A percentile compares a stretch with the other conserved stretches of the same genome.
phyloP scores from a whole-genome alignment of 2,113 vertebrate species.

The Pelecanus crispus region DNA sequence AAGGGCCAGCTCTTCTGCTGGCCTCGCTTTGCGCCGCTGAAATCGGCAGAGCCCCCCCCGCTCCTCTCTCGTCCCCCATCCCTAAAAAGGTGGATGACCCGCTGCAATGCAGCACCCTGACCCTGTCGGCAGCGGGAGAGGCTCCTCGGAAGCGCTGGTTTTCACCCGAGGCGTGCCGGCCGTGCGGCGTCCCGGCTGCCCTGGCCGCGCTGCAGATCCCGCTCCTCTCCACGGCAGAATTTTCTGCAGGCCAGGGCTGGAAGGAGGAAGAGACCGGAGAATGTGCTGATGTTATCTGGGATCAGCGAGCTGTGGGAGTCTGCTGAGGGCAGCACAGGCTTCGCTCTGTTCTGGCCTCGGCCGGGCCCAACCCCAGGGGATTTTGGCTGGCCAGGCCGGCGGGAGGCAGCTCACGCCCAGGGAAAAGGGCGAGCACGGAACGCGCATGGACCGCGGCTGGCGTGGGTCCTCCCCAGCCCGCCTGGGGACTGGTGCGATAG shows the following conservation, averaged over 20 bases:
- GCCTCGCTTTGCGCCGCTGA: fast-evolving
- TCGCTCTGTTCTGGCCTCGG: not conserved
- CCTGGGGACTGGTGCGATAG: not conserved
- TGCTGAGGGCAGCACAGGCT: not conserved
- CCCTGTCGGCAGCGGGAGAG: fast-evolving
- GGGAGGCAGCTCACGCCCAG: not conserved
- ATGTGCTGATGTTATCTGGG: not conserved
- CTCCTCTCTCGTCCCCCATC: not conserved
- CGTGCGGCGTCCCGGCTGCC: too few species aligned
- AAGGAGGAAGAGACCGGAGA: not conserved
- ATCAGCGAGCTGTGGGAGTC: not conserved
- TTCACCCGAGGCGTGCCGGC: fast-evolving
- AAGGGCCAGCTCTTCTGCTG: not conserved
- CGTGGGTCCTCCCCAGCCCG: not conserved
- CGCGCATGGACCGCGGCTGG: not conserved
- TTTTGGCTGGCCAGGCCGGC: not conserved
- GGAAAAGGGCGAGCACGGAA: not conserved
- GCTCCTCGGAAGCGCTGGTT: not conserved
- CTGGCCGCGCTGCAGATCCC: too few species aligned
- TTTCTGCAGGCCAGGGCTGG: not conserved
- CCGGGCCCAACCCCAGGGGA: fast-evolving
- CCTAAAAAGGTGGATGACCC: not conserved
- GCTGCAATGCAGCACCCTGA: not conserved
- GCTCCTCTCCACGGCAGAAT: fast-evolving
- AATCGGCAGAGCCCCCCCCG: not conserved